Evolutionary conservation across 2,888 invertebrate species (phyloP).

Genomic region (Pseudococcus longispinus): DNA sequence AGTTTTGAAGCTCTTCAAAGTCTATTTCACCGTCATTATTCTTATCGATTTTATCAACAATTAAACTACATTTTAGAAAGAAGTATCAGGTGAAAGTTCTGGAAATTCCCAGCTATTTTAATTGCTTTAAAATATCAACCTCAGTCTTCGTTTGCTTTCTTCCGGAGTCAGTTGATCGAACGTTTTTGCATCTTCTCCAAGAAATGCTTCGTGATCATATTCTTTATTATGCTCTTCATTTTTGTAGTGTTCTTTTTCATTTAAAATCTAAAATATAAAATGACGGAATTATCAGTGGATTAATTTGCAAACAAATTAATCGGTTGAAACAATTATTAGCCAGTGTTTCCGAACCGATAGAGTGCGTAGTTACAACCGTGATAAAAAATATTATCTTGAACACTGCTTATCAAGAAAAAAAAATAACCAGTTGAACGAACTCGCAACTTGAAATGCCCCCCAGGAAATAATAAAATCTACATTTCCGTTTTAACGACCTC

Average conservation of each 20-base stretch:
- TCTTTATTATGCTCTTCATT: conserved; percentile 84
- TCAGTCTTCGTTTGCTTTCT: conserved; percentile 88
- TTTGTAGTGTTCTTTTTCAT: conserved; percentile 71
- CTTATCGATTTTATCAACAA: conserved; percentile 91
- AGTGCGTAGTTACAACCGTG: no score
- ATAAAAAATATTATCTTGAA: no score
- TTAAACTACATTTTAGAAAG: conserved; percentile 70
- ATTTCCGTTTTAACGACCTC: no score
- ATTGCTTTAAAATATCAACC: conserved; percentile 65
- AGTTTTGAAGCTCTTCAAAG: conserved; percentile 88
- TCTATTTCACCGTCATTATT: conserved; percentile 83
- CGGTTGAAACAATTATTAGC: no score
- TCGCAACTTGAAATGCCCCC: no score
- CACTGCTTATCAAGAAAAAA: no score
- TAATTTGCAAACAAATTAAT: no score
- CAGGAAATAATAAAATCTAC: no score
- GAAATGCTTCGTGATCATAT: conserved; percentile 96
- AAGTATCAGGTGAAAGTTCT: background rate
- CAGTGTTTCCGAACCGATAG: no score
- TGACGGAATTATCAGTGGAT: background rate
- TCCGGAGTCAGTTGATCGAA: conserved; percentile 95
- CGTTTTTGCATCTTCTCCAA: conserved; percentile 92
- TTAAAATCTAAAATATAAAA: background rate
- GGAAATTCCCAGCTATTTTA: background rate
- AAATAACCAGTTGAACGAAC: no score